Evolutionary conservation across 2,888 invertebrate genomes (phyloP).

Genomic region (Cremastinae sp.): DNA sequence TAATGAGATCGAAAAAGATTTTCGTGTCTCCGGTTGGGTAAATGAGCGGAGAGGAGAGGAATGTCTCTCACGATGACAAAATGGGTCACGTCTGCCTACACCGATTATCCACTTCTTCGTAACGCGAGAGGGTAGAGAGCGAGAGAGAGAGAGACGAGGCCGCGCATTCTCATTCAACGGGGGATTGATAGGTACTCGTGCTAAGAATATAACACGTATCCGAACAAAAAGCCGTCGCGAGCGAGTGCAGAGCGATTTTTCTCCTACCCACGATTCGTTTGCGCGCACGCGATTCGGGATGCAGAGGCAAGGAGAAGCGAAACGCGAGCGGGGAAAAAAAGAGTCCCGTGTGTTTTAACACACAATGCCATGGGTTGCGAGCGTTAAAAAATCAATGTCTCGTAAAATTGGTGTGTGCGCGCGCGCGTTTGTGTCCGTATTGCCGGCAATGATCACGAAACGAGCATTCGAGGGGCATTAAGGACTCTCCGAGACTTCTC

Average conservation of each 20-base stretch:
- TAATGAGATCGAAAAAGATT: not conserved
- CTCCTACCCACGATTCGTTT: constrained; percentile 21
- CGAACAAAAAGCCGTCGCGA: not conserved
- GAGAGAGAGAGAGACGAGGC: not conserved
- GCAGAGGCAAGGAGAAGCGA: not conserved
- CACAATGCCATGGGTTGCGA: constrained; percentile 48
- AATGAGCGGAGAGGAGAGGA: not conserved
- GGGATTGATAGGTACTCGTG: constrained; percentile 52
- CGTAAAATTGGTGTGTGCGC: not conserved
- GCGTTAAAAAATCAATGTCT: not conserved
- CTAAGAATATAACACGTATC: not conserved
- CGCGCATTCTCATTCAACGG: constrained; percentile 38
- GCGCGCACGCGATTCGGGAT: constrained; percentile 43
- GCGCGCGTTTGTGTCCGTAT: constrained; percentile 2
- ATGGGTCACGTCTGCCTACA: constrained; percentile 54
- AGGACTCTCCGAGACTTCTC: constrained; percentile 46
- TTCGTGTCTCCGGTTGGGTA: not conserved
- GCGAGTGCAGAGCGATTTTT: not conserved
- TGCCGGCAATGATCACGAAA: constrained; percentile 55
- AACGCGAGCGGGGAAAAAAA: not conserved
- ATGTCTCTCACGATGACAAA: constrained; percentile 26
- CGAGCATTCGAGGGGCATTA: constrained; percentile 56
- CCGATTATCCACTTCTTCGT: constrained; percentile 56
- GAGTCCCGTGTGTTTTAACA: constrained; percentile 29
- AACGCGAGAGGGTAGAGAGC: constrained; percentile 19